These are phyloP conservation scores for Triplophysa dalaica DNA, from an alignment of 2,113 vertebrate genomes.

Conservation along the genomic window DNA sequence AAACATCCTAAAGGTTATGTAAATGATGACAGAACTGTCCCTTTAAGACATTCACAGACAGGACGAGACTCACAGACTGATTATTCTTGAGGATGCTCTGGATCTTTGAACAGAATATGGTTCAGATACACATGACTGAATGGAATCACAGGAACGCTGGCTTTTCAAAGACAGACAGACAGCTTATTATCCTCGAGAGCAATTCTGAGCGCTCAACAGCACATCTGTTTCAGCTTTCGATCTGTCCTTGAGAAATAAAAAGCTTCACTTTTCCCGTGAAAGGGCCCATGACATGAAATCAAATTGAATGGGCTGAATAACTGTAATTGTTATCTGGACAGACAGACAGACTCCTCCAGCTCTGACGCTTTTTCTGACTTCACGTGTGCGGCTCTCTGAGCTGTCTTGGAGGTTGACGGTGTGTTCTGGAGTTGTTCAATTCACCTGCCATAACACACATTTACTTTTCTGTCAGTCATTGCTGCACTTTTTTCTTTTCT, in stretches of 20 bases:
- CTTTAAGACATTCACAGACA: no score
- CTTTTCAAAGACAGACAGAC: background rate
- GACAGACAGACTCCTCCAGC: background rate
- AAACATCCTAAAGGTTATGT: no score
- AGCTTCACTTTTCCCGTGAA: background rate
- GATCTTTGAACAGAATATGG: background rate
- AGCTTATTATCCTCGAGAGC: constrained; percentile 1
- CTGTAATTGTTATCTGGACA: background rate
- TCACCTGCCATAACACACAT: background rate
- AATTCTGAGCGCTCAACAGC: background rate
- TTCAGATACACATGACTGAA: background rate
- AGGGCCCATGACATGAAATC: background rate
- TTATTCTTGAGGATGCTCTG: background rate
- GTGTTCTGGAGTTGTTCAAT: background rate
- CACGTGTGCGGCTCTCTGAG: background rate
- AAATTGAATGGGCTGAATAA: background rate
- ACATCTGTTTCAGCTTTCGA: background rate
- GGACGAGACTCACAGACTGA: background rate
- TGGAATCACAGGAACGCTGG: background rate
- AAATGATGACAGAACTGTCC: no score
- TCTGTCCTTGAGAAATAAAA: background rate
- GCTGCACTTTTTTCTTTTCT: background rate
- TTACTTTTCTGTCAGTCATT: background rate
- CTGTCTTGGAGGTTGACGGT: background rate
- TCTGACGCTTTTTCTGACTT: background rate